Evolutionary conservation across 2,888 invertebrate species (phyloP).

Genomic region (Sinopyrophorus schimmeli): DNA sequence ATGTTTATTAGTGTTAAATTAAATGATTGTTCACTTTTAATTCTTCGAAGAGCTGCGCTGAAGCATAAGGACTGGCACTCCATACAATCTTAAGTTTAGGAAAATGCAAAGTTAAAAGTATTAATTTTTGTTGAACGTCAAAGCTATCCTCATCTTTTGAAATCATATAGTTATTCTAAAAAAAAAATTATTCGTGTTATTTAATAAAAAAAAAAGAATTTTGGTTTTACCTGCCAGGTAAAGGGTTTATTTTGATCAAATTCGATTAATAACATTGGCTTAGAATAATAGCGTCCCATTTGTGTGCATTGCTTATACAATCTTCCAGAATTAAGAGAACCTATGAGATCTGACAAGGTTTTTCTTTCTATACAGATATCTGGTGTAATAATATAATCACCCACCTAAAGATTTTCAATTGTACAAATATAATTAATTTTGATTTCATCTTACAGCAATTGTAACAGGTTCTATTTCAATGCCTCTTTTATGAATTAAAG

Average conservation of each 20-base stretch:
- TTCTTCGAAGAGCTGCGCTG: constrained; percentile 94
- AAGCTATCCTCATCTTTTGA: constrained; percentile 75
- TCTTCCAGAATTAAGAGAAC: constrained; percentile 92
- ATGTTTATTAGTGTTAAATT: not conserved
- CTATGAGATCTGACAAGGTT: constrained; percentile 93
- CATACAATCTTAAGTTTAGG: constrained; percentile 91
- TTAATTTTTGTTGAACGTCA: constrained; percentile 83
- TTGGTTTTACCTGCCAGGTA: constrained; percentile 71
- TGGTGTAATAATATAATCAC: constrained; percentile 96
- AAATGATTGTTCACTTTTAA: constrained; percentile 67
- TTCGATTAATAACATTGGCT: constrained; percentile 91
- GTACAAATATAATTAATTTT: not conserved
- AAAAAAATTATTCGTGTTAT: constrained; percentile 33
- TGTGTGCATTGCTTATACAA: constrained; percentile 93
- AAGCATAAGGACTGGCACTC: constrained; percentile 96
- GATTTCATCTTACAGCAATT: constrained; percentile 64
- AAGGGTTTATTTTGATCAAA: constrained; percentile 94
- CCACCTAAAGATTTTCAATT: constrained; percentile 72
- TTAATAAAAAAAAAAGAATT: constrained; percentile 7
- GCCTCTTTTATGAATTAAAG: constrained; percentile 88
- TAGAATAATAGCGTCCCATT: constrained; percentile 87
- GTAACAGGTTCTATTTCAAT: constrained; percentile 90
- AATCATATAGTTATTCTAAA: constrained; percentile 78
- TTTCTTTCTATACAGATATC: constrained; percentile 97
- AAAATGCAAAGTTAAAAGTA: constrained; percentile 93